Evolutionary conservation across 2,888 invertebrate genomes (phyloP), one percentile per base, ranked within the genome.

Genomic region (Petrolisthes manimaculis): DNA sequence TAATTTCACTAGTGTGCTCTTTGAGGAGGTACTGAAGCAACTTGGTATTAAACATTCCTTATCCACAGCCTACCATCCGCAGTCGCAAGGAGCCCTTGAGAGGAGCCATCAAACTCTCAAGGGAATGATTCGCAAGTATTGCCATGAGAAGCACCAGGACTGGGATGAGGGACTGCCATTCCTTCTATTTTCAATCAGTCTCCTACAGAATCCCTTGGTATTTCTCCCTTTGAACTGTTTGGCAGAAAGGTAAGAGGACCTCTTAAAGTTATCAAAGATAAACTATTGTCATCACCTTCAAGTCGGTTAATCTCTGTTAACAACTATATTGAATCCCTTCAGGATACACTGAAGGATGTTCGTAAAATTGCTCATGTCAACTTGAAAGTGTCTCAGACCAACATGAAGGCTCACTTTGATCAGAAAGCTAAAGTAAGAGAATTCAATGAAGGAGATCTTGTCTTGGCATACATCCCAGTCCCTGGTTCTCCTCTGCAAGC

Each of bases 1-100:
- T 12, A 83, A 83, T 74, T 83, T 83, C 21, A 83, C 83, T 2
- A 61, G 61, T n/a, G 24, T 53, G 37, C 83, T 83, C 24, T 83
- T 74, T 80, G 24, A 14, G 55, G 55, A 14, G 55, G 56, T 81
- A 14, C 37, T 37, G 37, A 37, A 37, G 37, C 37, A 37, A 37
- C 37, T 37, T 2, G 37, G 37, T 37, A 37, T 37, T 37, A 37
- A 37, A 37, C 37, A 37, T 37, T 37, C 37, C 37, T 37, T 37
- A 37, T 37, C 37, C 37, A 37, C 37, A 1, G 37, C 37, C 37
- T 37, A 37, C 2, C 37, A 37, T 37, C 37, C 37, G 37, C 37
- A 37, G 37, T 37, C 37, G 37, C 37, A 37, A 2, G 37, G 37
- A 37, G 37, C 37, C 37, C 37, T 37, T 37, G 37, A 37, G 37